Conservation (phyloP, 2,113 vertebrate species). For the Cygnus atratus region DNA sequence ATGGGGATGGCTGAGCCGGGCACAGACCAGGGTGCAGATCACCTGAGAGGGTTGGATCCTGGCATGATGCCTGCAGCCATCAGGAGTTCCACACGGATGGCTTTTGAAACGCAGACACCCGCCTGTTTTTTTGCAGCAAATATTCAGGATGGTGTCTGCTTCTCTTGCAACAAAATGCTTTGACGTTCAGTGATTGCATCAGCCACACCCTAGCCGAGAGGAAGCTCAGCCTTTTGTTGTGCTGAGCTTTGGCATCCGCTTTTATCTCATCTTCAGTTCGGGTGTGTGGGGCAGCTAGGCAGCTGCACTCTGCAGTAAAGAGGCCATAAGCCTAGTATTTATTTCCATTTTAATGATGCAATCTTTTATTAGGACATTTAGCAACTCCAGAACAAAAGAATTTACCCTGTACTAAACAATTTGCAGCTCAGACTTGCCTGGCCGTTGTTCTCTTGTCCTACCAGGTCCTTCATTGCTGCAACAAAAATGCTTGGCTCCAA, state of each 20-base stretch:
- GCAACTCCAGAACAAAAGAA: neutral
- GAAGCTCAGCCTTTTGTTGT: neutral
- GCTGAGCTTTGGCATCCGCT: neutral
- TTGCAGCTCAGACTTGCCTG: neutral
- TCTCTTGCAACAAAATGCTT: neutral
- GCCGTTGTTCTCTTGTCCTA: neutral
- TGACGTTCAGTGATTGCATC: neutral
- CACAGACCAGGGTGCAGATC: neutral
- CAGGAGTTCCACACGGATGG: neutral
- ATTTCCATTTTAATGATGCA: neutral
- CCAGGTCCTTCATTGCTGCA: neutral
- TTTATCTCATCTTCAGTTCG: neutral
- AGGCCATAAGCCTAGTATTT: neutral
- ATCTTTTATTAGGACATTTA: neutral
- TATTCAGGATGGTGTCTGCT: neutral
- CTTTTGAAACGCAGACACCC: neutral
- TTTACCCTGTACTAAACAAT: neutral
- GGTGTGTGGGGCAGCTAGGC: neutral
- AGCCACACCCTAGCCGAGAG: neutral
- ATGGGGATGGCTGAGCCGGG: neutral
- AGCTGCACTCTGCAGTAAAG: neutral
- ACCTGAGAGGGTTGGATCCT: neutral
- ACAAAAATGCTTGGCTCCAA: neutral
- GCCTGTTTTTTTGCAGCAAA: neutral
- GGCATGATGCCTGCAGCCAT: accelerated